phyloP scores from a whole-genome alignment of 2,888 invertebrate genomes.

The Eupeodes latifasciatus region DNA sequence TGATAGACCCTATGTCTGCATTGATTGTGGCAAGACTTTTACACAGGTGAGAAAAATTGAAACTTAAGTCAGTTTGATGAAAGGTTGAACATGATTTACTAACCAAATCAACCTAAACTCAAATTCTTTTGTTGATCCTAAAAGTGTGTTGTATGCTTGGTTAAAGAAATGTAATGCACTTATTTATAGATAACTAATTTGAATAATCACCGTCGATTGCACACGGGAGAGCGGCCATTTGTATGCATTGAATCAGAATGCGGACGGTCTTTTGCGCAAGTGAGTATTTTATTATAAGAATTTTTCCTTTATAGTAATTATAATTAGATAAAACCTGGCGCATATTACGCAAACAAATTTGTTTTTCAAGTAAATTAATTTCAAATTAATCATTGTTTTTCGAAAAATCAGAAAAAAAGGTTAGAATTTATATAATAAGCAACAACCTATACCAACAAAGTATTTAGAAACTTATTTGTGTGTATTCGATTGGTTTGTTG shows the following conservation, averaged over 20 bases:
- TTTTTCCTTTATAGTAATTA: neutral
- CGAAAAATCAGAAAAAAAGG: no score
- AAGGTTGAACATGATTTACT: no score
- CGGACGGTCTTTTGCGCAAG: slow-evolving; percentile 84
- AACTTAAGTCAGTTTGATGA: neutral
- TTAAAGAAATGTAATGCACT: neutral
- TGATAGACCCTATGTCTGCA: slow-evolving; percentile 84
- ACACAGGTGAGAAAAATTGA: slow-evolving; percentile 80
- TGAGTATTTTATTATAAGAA: slow-evolving; percentile 63
- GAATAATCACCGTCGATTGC: slow-evolving; percentile 84
- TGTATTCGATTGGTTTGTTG: no score
- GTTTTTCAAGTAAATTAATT: no score
- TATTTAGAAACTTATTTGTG: no score
- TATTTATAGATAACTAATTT: slow-evolving; percentile 82
- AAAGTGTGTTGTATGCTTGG: no score
- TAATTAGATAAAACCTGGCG: neutral
- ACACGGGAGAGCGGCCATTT: slow-evolving; percentile 84
- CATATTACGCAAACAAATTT: no score
- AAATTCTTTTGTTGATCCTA: neutral
- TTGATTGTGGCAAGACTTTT: slow-evolving; percentile 84
- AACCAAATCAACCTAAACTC: neutral
- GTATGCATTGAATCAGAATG: slow-evolving; percentile 84
- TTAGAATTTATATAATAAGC: no score
- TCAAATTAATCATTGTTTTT: no score
- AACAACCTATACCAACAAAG: no score